Conservation (phyloP, 2,888 invertebrate species). For the Xestia sexstrigata region DNA sequence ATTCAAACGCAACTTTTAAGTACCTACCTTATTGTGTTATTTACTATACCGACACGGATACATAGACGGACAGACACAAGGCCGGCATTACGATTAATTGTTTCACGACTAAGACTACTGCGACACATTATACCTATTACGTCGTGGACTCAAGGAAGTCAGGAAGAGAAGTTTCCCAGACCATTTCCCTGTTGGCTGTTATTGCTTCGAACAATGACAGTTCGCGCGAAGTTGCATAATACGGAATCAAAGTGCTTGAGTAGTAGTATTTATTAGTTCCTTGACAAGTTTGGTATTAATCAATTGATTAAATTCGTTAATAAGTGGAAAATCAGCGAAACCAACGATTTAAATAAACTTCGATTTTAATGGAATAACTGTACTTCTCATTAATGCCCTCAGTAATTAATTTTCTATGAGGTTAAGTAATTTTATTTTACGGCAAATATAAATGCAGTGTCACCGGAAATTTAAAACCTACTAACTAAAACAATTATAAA, state of each 20-base stretch:
- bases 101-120: slow-evolving; percentile 33
- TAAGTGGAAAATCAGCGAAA: not conserved
- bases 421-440: not conserved
- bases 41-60: slow-evolving; percentile 66
- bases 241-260: slow-evolving; percentile 30
- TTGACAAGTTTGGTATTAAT: slow-evolving; percentile 14
- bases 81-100: slow-evolving; percentile 51
- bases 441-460: not conserved
- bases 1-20: slow-evolving; percentile 26
- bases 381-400: not conserved
- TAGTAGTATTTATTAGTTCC: slow-evolving; percentile 45
- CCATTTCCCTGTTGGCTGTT: slow-evolving; percentile 38
- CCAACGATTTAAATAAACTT: not conserved
- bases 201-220: slow-evolving; percentile 36
- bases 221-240: slow-evolving; percentile 38
- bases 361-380: not conserved
- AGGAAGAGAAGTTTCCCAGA: slow-evolving; percentile 56
- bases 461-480: not conserved
- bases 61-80: slow-evolving; percentile 71
- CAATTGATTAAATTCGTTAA: not conserved
- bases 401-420: not conserved
- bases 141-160: slow-evolving; percentile 42
- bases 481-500: not conserved
- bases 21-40: slow-evolving; percentile 12
- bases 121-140: slow-evolving; percentile 27